Evolutionary conservation across 2,888 invertebrate species (phyloP), one percentile per base, ranked within the genome.

Genomic region (Trissolcus brochymenae): DNA sequence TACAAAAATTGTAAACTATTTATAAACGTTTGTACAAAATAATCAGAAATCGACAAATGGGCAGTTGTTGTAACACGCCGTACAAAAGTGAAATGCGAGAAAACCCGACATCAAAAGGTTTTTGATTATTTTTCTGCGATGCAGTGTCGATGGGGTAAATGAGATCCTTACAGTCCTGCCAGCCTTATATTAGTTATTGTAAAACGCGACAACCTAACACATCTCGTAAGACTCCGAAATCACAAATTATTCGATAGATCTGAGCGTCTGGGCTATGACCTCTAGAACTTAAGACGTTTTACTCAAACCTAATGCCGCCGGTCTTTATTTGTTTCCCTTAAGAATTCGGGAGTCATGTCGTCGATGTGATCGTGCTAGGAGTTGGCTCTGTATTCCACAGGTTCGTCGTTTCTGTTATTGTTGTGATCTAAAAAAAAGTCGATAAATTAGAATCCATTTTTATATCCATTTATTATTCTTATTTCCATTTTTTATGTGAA

Each of bases 391-490:
- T 82, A 40, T 87, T 86, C 88, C 88, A 88, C 54, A 86, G 82
- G 68, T 81, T 85, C 46, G 87, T 85, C 17, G 88, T 85, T 75
- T 88, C 88, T 62, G 84, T 87, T 81, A 88, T 88, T 70, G 88
- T 87, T 71, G 87, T 85, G 60, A 88, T 88, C 88, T 88, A 82
- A 6, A 78, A 79, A 60, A 55, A 17, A 43, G 13, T 29, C 29
- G 25, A 29, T 29, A 14, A n/a, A 46, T 14, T 46, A 46, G 16
- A 14, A 46, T 16, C 13, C 2, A 25, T 25, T 6, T 6, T 46
- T 46, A 14, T 43, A 4, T 43, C 9, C 19, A 25, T 25, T n/a
- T 43, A 14, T 43, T 11, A n/a, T 43, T 43, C 0, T 46, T 46
- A 46, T 14, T 46, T 14, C 9, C 25, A 35, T 35, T 46, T 46